A percentile compares a stretch with the other conserved stretches of the same genome.
These are phyloP conservation scores for Trissolcus brochymenae DNA, from an alignment of 2,888 invertebrate genomes.

Conservation along the genomic window DNA sequence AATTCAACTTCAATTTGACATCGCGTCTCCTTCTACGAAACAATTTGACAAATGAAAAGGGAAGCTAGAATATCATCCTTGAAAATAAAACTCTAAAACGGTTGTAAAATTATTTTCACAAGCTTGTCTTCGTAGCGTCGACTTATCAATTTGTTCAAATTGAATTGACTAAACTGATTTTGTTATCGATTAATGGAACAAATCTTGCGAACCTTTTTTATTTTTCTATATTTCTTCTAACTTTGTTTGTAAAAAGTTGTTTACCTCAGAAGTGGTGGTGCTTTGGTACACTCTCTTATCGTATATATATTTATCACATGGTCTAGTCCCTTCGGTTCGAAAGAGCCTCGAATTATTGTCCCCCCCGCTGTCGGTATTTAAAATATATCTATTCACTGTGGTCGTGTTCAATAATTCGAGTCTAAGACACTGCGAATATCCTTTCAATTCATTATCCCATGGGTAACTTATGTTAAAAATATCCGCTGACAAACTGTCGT, in stretches of 20 bases:
- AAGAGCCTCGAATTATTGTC: conserved; percentile 5
- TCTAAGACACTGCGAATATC: conserved; percentile 78
- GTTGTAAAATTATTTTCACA: no score
- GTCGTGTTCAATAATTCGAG: conserved; percentile 58
- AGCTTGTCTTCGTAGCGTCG: no score
- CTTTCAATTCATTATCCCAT: conserved; percentile 75
- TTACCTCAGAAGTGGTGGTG: conserved; percentile 82
- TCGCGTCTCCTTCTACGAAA: no score
- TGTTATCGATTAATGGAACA: not conserved
- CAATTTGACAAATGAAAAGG: no score
- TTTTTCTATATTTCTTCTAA: not conserved
- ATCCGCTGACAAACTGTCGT: conserved; percentile 74
- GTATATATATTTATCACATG: conserved; percentile 80
- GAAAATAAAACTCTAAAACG: no score
- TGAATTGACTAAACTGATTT: no score
- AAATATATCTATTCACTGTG: conserved; percentile 30
- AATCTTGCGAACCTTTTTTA: not conserved
- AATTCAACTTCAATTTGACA: no score
- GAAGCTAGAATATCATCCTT: no score
- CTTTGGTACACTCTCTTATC: conserved; percentile 80
- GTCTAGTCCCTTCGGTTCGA: conserved; percentile 55
- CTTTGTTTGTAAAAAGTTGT: not conserved
- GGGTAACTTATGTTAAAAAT: conserved; percentile 79
- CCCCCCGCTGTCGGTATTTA: conserved; percentile 25
- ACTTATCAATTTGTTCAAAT: no score